Evolutionary conservation across 2,113 vertebrate species (phyloP), one percentile per base, ranked within the genome.

Genomic region (Sula dactylatra): DNA sequence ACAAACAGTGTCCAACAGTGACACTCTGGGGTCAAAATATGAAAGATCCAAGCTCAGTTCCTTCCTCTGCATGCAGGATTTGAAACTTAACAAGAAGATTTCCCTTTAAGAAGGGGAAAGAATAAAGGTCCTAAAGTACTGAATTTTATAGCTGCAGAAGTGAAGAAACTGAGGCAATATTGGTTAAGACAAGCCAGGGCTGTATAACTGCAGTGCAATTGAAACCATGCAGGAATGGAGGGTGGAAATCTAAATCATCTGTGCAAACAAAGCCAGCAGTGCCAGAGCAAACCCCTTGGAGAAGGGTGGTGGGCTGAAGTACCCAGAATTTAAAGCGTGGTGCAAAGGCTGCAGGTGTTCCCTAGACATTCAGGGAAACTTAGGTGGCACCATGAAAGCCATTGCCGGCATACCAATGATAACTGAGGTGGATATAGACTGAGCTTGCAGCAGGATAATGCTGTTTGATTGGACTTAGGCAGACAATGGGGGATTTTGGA

Each of bases 401-500:
- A 16, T 11, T 82, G 44, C 62, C 84, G 73, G 77, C 34, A 12
- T 18, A 84, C 20, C 49, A 65, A 3, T 91, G 47, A 10, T 54
- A 87, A 54, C 20, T 16, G 70, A 89, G 45, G 44, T 84, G 44
- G 56, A 61, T 61, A 38, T 10, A 42, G 16, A 3, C 61, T 87
- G 85, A 91, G 62, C 77, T n/a, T 76, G 40, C 86, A 91, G 65
- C 55, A 69, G 56, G 91, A 97, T 97, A 95, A 94, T 82, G 86
- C 73, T 84, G 47, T 97, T 95, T 89, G 76, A 88, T 82, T 69
- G 52, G 88, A 32, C 80, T 97, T 84, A 96, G 78, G 66, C 81
- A 93, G 86, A 96, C 96, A 95, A 90, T 94, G 74, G 44, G 87
- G 78, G 95, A 96, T 91, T 91, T 93, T 90, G 65, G 52, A 95